A percentile compares a stretch with the other conserved stretches of the same genome.
phyloP scores from a whole-genome alignment of 2,113 vertebrate species.

The Lagopus muta region DNA sequence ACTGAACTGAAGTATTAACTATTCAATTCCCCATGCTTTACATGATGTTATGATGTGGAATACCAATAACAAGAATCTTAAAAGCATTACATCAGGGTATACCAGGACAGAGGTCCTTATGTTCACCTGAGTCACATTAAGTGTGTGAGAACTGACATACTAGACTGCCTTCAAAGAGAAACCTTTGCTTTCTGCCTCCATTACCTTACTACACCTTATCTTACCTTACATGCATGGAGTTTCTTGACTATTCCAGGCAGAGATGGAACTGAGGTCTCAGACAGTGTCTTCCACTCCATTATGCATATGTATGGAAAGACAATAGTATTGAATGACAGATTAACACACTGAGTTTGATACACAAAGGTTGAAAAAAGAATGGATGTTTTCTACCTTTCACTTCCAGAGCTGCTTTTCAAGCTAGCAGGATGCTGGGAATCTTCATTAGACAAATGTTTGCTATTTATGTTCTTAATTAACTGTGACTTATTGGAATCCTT shows the following conservation, averaged over 20 bases:
- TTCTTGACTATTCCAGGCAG: neutral
- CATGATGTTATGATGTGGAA: no score
- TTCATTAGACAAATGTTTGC: neutral
- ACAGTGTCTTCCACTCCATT: neutral
- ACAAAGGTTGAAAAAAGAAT: neutral
- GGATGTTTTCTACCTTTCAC: neutral
- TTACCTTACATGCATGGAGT: neutral
- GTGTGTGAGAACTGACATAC: neutral
- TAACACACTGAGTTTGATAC: neutral
- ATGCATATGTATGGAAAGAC: neutral
- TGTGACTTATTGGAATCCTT: neutral
- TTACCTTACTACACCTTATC: neutral
- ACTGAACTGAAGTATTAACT: no score
- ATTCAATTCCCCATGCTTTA: no score
- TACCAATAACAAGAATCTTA: no score
- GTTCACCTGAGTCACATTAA: neutral
- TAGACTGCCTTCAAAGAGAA: neutral
- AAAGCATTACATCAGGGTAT: neutral
- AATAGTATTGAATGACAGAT: neutral
- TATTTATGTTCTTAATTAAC: neutral
- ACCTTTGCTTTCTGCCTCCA: neutral
- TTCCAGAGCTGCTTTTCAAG: neutral
- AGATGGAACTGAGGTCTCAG: neutral
- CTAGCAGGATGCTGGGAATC: neutral
- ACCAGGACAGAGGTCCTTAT: neutral